Base-by-base conservation (phyloP, 2,888 invertebrate genomes). In the Tenodera sinensis region DNA sequence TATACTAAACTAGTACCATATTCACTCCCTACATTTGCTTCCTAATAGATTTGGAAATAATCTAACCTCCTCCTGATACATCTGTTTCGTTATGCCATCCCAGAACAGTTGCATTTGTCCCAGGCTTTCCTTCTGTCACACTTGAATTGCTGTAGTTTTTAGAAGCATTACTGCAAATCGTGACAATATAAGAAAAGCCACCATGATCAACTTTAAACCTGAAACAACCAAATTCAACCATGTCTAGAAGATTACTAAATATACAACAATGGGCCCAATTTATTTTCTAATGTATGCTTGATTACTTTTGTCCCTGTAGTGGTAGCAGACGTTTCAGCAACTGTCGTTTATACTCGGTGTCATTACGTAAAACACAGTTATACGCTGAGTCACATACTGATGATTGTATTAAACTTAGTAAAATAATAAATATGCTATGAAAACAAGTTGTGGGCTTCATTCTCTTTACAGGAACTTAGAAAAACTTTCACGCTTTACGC, bases 71-170 rank as follows among this genome's bases (percentile, higher is more conserved):
- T 34, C 81, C 84, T 6, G 84, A 27, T n/a, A 84, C 71, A 54
- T 84, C 84, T 54, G 88, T 88, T 14, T 85, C 85, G 34, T 88
- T 88, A 85, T 81, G 81, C 4, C 81, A 30, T 25, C 83, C 88
- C 12, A 88, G 34, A 4, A 82, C 84, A 34, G 15, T 15, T 28
- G 30, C 54, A 71, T 71, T 83, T n/a, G 20, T 28, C 9, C 34
- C 54, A 81, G 25, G 71, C 28, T 88, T 28, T 84, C 28, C 42
- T 42, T 82, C 28, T 15, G 30, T 20, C 9, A 84, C 84, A 81
- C 34, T 81, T 34, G 81, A 42, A 85, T 84, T 84, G 28, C 54
- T 28, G 27, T 34, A 34, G 28, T 28, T 81, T 84, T 88, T 27
- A 9, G 71, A 84, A 3, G 71, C 82, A 27, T 71, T 27, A 84